A percentile compares a stretch with the other conserved stretches of the same genome.
These are phyloP conservation scores for Eidolon dupreanum DNA, from an alignment of 2,797 vertebrate species.

Conservation along the genomic window DNA sequence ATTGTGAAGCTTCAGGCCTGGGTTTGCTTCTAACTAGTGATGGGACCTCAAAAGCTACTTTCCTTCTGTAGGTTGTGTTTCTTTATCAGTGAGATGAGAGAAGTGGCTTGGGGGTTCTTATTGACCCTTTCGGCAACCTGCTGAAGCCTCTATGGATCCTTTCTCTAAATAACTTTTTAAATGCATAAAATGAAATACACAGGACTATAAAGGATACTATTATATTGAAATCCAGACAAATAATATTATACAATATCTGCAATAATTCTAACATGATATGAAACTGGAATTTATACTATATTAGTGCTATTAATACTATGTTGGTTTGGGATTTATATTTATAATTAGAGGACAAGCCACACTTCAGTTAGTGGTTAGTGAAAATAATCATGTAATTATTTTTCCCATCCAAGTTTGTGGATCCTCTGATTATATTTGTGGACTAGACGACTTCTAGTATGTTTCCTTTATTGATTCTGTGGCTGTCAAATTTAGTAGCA, in stretches of 20 bases:
- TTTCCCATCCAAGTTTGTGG: neutral
- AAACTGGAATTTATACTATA: conserved; percentile 38
- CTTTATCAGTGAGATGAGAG: neutral
- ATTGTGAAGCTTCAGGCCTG: neutral
- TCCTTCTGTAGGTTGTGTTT: neutral
- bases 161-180: neutral
- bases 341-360: neutral
- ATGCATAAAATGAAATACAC: neutral
- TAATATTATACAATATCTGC: neutral
- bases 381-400: neutral
- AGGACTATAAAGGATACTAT: neutral
- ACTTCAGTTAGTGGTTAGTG: neutral
- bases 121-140: neutral
- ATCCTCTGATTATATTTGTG: neutral
- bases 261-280: neutral
- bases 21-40: neutral
- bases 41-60: neutral
- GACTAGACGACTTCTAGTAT: neutral
- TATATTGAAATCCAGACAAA: neutral
- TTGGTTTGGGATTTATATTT: neutral
- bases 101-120: neutral
- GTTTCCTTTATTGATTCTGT: neutral
- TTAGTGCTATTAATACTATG: neutral
- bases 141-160: neutral
- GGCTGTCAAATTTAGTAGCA: neutral